phyloP scores from a whole-genome alignment of 2,113 vertebrate genomes.

The Rousettus leschenaultii region DNA sequence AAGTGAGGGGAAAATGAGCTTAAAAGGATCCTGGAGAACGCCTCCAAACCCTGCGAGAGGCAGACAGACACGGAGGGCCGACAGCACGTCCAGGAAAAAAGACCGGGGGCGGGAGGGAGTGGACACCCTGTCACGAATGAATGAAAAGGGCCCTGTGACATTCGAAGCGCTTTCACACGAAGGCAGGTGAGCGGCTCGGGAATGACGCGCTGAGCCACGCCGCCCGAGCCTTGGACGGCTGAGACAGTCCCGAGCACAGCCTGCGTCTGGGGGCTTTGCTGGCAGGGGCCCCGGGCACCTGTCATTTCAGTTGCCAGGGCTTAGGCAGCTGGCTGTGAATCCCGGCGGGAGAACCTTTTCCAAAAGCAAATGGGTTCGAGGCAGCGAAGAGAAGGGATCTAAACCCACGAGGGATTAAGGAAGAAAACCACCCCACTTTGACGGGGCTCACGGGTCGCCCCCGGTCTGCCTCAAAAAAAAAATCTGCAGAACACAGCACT shows the following conservation, averaged over 20 bases:
- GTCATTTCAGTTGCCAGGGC: background rate
- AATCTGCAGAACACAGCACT: background rate
- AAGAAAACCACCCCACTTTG: background rate
- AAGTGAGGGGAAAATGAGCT: background rate
- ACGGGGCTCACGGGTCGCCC: background rate
- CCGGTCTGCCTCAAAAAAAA: background rate
- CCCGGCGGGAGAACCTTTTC: background rate
- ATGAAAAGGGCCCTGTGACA: background rate
- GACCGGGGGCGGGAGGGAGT: background rate
- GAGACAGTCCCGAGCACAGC: background rate
- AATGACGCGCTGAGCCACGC: background rate
- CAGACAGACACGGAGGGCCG: background rate
- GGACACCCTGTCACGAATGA: background rate
- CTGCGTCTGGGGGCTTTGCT: background rate
- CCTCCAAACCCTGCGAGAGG: background rate
- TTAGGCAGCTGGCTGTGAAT: background rate
- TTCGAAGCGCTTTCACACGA: rapidly evolving
- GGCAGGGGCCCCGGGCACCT: background rate
- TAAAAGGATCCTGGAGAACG: background rate
- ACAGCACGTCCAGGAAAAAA: background rate
- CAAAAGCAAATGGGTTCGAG: background rate
- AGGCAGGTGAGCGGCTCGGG: rapidly evolving
- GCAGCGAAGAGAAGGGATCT: background rate
- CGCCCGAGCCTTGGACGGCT: background rate
- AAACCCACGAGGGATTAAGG: background rate